phyloP scores from a whole-genome alignment of 2,797 vertebrate genomes.

The Hypotaenidia okinawae region DNA sequence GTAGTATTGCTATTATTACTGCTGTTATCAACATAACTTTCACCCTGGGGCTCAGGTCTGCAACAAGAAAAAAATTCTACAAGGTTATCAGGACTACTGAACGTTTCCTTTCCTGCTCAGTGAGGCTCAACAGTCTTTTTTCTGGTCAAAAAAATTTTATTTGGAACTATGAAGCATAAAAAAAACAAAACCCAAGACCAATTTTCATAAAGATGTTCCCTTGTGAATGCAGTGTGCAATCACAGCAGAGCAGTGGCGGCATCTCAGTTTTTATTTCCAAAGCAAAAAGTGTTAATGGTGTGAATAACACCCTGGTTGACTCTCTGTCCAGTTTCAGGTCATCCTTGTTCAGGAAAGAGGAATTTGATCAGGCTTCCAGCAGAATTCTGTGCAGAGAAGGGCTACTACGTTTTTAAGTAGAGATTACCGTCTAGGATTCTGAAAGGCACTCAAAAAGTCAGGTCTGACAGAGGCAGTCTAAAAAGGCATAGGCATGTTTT shows the following conservation, averaged over 20 bases:
- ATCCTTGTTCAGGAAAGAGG: background rate
- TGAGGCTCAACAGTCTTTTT: background rate
- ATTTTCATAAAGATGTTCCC: background rate
- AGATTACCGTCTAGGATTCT: background rate
- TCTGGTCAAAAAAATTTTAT: conserved; percentile 14
- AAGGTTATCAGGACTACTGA: background rate
- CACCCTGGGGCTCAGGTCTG: background rate
- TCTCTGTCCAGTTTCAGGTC: background rate
- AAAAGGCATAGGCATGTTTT: background rate
- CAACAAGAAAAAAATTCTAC: background rate
- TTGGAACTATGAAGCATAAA: conserved; percentile 6
- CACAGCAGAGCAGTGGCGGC: background rate
- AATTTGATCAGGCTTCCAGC: background rate
- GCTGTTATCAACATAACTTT: background rate
- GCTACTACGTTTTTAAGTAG: background rate
- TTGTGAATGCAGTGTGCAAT: background rate
- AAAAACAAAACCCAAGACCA: background rate
- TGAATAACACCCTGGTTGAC: background rate
- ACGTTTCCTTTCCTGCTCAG: background rate
- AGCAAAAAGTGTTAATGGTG: background rate
- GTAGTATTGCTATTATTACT: background rate
- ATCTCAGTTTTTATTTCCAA: background rate
- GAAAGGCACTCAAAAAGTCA: background rate
- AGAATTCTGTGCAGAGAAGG: background rate
- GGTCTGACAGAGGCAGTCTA: background rate